Base-by-base conservation (phyloP, 2,888 invertebrate species). In the Diabrotica balteata region DNA sequence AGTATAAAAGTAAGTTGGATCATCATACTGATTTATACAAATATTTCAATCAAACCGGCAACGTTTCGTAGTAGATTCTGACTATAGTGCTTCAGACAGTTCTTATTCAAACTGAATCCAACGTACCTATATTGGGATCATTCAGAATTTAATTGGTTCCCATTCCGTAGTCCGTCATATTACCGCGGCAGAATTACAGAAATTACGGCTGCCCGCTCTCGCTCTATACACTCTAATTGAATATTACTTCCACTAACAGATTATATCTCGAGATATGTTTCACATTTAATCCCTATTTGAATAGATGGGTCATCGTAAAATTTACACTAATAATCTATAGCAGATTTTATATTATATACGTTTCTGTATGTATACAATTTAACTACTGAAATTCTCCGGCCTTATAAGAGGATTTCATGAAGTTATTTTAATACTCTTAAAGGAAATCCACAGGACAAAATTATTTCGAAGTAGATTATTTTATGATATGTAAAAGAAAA, bases 111-210 rank as follows among this genome's bases (percentile, higher is more conserved):
- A 57, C 55, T 57, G 11, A 57, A 62, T 54, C 54, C 62, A 54
- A 54, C 46, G 45, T 54, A 62, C 54, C 47, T 62, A 62, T 49
- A 54, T 62, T 55, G 46, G 54, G 54, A 62, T 62, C 79, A 77
- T 80, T 79, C 79, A 78, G 76, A 78, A 78, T 80, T 79, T 80
- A 81, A 80, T 80, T 81, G 80, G 75, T 81, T 80, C 76, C 77
- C 77, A 75, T 80, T 76, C 77, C 76, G 80, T 80, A 81, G 80
- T 82, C 79, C 78, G 75, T 73, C 75, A 76, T 77, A 78, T 78
- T 78, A 76, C 76, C 67, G 68, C 45, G 44, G 71, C 74, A 73
- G 73, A 74, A 75, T 71, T 72, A 74, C 68, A 75, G 73, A 73
- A 77, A 77, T 75, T 77, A 73, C 72, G 70, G 72, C 69, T 71